Base-by-base conservation (phyloP, 2,888 invertebrate species). In the Eledona agricola region DNA sequence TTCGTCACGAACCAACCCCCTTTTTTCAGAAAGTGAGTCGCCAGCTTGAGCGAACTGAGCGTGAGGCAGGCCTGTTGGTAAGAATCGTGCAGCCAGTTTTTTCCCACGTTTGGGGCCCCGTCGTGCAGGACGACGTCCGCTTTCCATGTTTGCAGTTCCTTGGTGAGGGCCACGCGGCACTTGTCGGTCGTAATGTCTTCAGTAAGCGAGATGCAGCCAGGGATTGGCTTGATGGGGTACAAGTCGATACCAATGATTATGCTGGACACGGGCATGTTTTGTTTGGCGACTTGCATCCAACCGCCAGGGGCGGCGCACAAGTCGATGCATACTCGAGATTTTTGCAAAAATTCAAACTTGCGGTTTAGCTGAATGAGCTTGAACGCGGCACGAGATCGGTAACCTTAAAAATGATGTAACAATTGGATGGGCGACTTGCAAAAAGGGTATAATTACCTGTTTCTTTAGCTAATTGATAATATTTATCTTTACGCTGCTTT, bases 1-100 rank as follows among this genome's bases (percentile, higher is more conserved):
- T 99, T 99, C 0, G 99, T 98, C 0, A 99, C 85, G 79, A 99
- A 99, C 90, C 93, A 96, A 34, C 99, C 99, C 20, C 96, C 96
- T 62, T 87, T 84, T 51, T 87, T 82, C 20, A 99, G 78, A 71
- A 98, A 93, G 61, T 92, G 85, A 6, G 94, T 90, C 0, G 97
- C 93, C 57, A 99, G 73, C 77, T 96, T 96, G 31, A 98, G 75
- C 1, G 99, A 95, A 68, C 90, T 89, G n/a, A 99, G 79, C 0
- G 96, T 94, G 7, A 98, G 79, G 64, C 90, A 88, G 5, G 90
- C 86, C 78, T 99, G 99, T 68, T 93, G 90, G 73, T 94, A 99
- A 0, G 99, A 95, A 82, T 99, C 99, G 72, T 93, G 93, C 3
- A 95, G 77, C 99, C 99, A 99, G 75, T 95, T 97, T 72, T 89